phyloP scores from a whole-genome alignment of 2,888 invertebrate species.

The Pheosia gnoma region DNA sequence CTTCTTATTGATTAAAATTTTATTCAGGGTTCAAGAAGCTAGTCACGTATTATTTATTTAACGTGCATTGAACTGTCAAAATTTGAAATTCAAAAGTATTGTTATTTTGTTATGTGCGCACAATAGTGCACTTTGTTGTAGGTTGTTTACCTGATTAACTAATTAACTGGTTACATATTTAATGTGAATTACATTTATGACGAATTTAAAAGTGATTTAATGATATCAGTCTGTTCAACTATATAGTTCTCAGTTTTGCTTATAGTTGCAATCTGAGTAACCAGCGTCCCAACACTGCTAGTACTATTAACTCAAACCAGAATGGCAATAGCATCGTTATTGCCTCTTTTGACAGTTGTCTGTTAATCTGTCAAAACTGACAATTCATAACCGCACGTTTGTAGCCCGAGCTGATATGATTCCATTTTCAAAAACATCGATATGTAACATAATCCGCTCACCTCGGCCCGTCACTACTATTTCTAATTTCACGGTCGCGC shows the following conservation, averaged over 20 bases:
- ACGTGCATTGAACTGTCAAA: slow-evolving; percentile 49
- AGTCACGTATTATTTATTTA: slow-evolving; percentile 35
- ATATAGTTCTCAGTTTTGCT: too few species aligned
- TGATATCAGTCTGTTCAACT: neutral
- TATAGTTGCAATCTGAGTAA: too few species aligned
- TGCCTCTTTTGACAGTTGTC: too few species aligned
- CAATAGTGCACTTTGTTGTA: neutral
- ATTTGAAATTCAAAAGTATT: slow-evolving; percentile 45
- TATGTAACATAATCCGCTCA: neutral
- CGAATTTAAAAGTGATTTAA: neutral
- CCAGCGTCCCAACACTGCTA: too few species aligned
- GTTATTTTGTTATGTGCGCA: neutral
- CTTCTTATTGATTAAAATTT: neutral
- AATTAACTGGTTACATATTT: neutral
- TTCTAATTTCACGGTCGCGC: slow-evolving; percentile 68
- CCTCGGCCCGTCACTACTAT: slow-evolving; percentile 50
- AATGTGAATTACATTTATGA: neutral
- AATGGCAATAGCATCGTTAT: too few species aligned
- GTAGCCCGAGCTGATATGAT: too few species aligned
- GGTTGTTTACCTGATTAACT: slow-evolving; percentile 4
- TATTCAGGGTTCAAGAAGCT: slow-evolving; percentile 4
- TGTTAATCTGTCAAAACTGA: too few species aligned
- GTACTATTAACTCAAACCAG: too few species aligned
- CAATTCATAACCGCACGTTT: too few species aligned
- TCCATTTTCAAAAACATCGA: slow-evolving; percentile 6